Conservation (phyloP, 92 coral and sea anemone species). For the Diadumene lineata region DNA sequence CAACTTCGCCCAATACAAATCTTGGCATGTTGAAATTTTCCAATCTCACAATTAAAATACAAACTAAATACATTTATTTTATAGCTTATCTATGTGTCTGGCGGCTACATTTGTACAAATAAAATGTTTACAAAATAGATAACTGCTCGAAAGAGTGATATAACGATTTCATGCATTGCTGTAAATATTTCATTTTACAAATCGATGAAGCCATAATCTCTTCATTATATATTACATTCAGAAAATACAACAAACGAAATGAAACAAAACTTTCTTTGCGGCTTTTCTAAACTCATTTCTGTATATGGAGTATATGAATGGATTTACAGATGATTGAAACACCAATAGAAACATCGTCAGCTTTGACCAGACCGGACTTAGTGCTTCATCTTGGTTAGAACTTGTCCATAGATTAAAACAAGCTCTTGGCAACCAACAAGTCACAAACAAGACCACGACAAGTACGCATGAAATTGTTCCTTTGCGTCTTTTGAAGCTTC, state of each 20-base stretch:
- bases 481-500: conserved; percentile 15
- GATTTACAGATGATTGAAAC: conserved; percentile 55
- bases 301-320: conserved; percentile 62
- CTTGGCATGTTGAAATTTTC: too few species aligned
- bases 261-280: conserved; percentile 16
- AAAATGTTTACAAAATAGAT: too few species aligned
- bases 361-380: conserved; percentile 40
- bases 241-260: conserved; percentile 1
- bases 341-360: conserved; percentile 45
- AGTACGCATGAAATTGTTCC: conserved; percentile 59
- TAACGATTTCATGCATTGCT: too few species aligned
- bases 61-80: too few species aligned
- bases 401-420: conserved; percentile 4
- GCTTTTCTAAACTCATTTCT: conserved; percentile 59
- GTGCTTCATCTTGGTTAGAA: neutral
- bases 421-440: conserved; percentile 61
- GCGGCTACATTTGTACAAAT: too few species aligned
- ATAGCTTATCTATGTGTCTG: too few species aligned
- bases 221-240: neutral
- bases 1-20: too few species aligned
- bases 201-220: too few species aligned
- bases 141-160: too few species aligned
- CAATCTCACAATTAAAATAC: too few species aligned
- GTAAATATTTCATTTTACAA: too few species aligned
- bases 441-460: conserved; percentile 36